Conservation (phyloP, 2,797 vertebrate species). For the Sphenodon punctatus region DNA sequence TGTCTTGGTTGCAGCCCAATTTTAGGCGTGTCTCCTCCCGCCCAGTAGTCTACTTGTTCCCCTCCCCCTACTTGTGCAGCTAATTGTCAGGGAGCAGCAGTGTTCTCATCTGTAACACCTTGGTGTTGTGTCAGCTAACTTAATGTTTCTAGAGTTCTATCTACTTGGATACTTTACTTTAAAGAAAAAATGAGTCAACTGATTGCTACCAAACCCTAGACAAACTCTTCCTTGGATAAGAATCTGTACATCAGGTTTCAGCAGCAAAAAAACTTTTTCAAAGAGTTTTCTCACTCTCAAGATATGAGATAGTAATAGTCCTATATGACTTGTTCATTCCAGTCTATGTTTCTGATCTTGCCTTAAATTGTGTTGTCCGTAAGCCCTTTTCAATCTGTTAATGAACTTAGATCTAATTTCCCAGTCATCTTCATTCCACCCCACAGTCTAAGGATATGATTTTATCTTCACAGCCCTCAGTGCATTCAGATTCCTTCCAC, state of each 20-base stretch:
- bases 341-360: neutral
- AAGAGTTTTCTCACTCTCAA: neutral
- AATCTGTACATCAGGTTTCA: neutral
- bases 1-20: too few species aligned
- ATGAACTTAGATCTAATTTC: neutral
- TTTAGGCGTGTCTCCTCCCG: too few species aligned
- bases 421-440: neutral
- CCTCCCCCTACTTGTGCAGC: too few species aligned
- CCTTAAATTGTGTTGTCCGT: neutral
- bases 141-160: too few species aligned
- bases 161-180: constrained; percentile 5
- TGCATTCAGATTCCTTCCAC: too few species aligned
- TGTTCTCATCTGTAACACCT: too few species aligned
- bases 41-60: too few species aligned
- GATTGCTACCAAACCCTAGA: neutral
- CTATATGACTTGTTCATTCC: neutral
- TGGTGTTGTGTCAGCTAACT: too few species aligned
- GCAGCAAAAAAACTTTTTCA: neutral
- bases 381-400: neutral
- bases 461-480: too few species aligned
- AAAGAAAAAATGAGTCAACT: neutral
- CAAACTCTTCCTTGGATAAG: neutral
- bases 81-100: too few species aligned
- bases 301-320: neutral
- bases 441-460: neutral